Percentiles rank a stretch among this genome's conserved stretches.
phyloP scores from a whole-genome alignment of 92 coral and sea anemone species.

The Porites lobata region DNA sequence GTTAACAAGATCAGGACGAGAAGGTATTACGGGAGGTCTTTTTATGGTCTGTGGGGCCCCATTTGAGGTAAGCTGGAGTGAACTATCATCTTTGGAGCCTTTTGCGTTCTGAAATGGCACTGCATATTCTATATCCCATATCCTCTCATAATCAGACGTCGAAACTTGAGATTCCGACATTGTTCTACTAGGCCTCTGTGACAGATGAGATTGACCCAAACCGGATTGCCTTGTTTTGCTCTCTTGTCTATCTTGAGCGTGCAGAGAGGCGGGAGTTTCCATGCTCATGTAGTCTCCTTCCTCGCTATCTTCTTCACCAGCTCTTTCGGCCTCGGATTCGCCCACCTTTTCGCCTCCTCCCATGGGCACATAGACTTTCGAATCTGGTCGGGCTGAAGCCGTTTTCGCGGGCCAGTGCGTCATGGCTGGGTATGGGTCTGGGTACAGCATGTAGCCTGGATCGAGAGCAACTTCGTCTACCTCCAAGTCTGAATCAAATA shows the following conservation, averaged over 20 bases:
- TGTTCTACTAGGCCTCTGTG: background rate
- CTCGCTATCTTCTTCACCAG: background rate
- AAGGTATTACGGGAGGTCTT: background rate
- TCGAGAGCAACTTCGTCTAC: conserved; percentile 2
- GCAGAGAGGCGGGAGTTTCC: background rate
- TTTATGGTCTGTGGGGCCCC: background rate
- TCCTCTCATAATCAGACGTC: background rate
- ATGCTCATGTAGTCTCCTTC: background rate
- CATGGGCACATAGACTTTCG: background rate
- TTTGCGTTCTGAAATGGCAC: background rate
- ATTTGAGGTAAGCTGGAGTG: background rate
- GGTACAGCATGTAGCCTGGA: background rate
- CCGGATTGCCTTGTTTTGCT: background rate
- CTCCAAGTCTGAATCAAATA: background rate
- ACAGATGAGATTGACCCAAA: background rate
- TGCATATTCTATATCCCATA: background rate
- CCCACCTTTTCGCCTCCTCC: background rate
- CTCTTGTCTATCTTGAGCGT: background rate
- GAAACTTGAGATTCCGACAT: conserved; percentile 8
- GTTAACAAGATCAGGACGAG: background rate
- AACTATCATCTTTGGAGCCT: conserved; percentile 12
- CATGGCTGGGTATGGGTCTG: conserved; percentile 12
- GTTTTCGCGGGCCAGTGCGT: background rate
- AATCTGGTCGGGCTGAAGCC: background rate
- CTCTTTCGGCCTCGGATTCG: background rate